Evolutionary conservation across 2,113 vertebrate genomes (phyloP).

Genomic region (Nothoprocta pentlandii): DNA sequence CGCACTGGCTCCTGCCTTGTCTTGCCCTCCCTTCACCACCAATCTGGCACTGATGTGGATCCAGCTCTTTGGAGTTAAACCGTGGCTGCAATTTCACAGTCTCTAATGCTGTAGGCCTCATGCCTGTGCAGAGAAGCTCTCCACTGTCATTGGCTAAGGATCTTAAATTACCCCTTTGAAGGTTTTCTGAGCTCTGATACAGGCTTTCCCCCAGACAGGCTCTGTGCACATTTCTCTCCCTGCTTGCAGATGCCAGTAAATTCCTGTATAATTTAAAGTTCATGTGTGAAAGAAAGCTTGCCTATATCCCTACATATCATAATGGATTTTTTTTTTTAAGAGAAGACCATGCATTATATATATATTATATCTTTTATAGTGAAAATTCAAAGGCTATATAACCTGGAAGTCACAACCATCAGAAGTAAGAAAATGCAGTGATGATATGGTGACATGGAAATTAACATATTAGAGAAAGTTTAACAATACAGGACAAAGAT

Average conservation of each 20-base stretch:
- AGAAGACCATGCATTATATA: not conserved
- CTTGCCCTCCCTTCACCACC: not conserved
- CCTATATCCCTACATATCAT: not conserved
- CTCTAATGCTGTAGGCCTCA: not conserved
- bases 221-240: not conserved
- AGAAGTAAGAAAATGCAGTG: not conserved
- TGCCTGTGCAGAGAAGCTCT: not conserved
- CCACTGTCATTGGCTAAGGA: not conserved
- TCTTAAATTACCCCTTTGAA: not conserved
- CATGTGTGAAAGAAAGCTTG: not conserved
- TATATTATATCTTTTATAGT: not conserved
- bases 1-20: rapidly evolving
- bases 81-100: not conserved
- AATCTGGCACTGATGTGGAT: not conserved
- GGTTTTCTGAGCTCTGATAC: not conserved
- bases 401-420: not conserved
- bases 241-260: not conserved
- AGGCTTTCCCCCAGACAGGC: not conserved
- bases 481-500: not conserved
- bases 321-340: not conserved
- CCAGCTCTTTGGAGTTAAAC: not conserved
- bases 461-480: not conserved
- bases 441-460: not conserved
- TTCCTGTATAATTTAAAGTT: not conserved
- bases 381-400: not conserved